Base-by-base conservation (phyloP, 53 echinoderm and acorn worm genomes). In the Apostichopus leukothele region DNA sequence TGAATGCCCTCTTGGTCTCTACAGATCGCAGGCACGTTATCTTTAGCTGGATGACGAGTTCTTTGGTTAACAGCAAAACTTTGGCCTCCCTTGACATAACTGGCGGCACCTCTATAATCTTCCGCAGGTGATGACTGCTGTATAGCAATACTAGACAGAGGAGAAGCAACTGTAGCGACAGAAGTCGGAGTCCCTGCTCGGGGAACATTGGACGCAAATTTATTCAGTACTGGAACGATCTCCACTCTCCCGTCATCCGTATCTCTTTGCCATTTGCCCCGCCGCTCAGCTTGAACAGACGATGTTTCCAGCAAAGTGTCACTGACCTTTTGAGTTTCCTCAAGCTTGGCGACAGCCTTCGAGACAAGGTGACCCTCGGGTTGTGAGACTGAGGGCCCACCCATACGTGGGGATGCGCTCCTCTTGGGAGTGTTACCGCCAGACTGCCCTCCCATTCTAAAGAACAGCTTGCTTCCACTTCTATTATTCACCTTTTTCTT, bases 391-490 rank as follows among this genome's bases (percentile, higher is more conserved):
- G 85, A 39, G 9, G 75, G 75, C 5, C 21, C 14, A 2, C 88
- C 88, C 75, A 87, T 53, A 7, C 88, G 74, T 5, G 88, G 88
- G 7, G 88, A 87, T 8, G 75, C 74, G 19, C 88, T 87, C 74
- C 88, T 74, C 75, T 87, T 87, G n/a, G 88, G 88, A 55, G 88
- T 87, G 26, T 52, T 87, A 19, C 52, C 52, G n/a, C 88, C 88
- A 3, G 88, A 87, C 50, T 85, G 85, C 7, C 88, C 88, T 13
- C 88, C 88, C 88, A 87, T 87, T 27, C 88, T 75, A n/a, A 87
- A 87, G 75, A 74, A 87, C 6, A 87, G 88, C 75, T 87, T 87
- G 7, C 53, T 74, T 5, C 88, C 88, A 55, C 74, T 87, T 39
- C 88, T 74, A 59, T 75, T 87, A 53, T 87, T 87, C 26, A 54